Evolutionary conservation across 2,888 invertebrate genomes (phyloP), one percentile per base, ranked within the genome.

Genomic region (Drosophila melanosoma): DNA sequence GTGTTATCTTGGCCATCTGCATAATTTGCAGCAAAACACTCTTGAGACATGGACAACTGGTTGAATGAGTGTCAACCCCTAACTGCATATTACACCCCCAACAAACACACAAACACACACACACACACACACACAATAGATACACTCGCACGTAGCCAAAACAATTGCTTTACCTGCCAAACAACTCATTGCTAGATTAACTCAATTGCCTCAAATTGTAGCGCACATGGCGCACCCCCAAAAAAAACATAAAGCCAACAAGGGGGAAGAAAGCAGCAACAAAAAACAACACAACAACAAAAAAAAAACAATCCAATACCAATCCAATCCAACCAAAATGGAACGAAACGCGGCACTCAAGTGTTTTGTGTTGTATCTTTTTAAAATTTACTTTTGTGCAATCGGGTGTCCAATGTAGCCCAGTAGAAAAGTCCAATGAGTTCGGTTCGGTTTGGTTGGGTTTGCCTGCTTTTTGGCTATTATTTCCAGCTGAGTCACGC

Each of bases 181-280:
- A 83, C 76, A 81, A 82, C 83, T 84, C 84, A 84, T 87, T 87
- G 84, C 86, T 73, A 84, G 88, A 84, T 87, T 84, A 84, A 84
- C 84, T 83, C 83, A 79, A 87, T 87, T 87, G 84, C 83, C 84
- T 85, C 61, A 69, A 84, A 85, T 81, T 87, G 76, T 76, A 81
- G 86, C 83, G 87, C 82, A 81, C 82, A 80, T 80, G 82, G 82
- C 82, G 82, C 79, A 69, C 62, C 75, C 75, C 68, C 52, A 38
- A 52, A 33, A 38, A 38, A 52, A 33, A 38, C 12, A 48, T 23
- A 23, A 26, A 20, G 29, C 32, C 48, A 33, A 52, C 40, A 11
- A 51, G 38, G 35, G 35, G 45, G 58, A 26, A 45, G 63, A 40
- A 53, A 42, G 17, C 35, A 20, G 1, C 29, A 52, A 36, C 2